Evolutionary conservation across 2,888 invertebrate genomes (phyloP).

Genomic region (Pyralis farinalis): DNA sequence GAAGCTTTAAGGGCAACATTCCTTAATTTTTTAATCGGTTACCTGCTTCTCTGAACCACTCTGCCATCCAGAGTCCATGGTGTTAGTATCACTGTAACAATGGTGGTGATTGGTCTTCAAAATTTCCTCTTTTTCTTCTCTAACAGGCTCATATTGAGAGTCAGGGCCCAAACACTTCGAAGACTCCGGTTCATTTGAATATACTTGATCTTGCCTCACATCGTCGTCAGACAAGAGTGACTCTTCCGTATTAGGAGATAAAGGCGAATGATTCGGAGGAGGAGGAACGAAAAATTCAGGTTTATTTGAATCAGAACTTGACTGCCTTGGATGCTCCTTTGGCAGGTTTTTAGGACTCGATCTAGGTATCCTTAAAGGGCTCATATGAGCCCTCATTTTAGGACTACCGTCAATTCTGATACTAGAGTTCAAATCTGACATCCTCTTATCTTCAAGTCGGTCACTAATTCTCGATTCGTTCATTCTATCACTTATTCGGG

Average conservation of each 20-base stretch:
- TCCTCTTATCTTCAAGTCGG: constrained; percentile 37
- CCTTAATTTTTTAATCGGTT: constrained; percentile 57
- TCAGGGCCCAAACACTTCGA: constrained; percentile 64
- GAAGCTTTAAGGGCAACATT: too few species aligned
- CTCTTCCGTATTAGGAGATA: constrained; percentile 70
- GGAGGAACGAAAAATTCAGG: constrained; percentile 54
- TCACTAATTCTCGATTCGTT: constrained; percentile 22
- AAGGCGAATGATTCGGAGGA: constrained; percentile 49
- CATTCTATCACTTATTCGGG: constrained; percentile 28
- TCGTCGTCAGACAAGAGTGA: constrained; percentile 66
- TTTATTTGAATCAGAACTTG: constrained; percentile 46
- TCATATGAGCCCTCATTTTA: constrained; percentile 53
- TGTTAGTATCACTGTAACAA: constrained; percentile 81
- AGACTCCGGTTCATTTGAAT: constrained; percentile 51
- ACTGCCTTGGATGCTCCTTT: constrained; percentile 51
- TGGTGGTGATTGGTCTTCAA: constrained; percentile 71
- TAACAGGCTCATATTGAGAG: constrained; percentile 64
- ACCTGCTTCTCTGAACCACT: constrained; percentile 83
- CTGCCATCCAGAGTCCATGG: constrained; percentile 86
- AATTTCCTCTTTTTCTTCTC: constrained; percentile 58
- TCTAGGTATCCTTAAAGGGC: constrained; percentile 51
- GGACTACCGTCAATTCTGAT: constrained; percentile 63
- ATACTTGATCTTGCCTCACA: constrained; percentile 26
- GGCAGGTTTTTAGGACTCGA: constrained; percentile 49
- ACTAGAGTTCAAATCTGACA: constrained; percentile 60